Evolutionary conservation across 2,888 invertebrate species (phyloP), one percentile per base, ranked within the genome.

Genomic region (Hypsopygia costalis): DNA sequence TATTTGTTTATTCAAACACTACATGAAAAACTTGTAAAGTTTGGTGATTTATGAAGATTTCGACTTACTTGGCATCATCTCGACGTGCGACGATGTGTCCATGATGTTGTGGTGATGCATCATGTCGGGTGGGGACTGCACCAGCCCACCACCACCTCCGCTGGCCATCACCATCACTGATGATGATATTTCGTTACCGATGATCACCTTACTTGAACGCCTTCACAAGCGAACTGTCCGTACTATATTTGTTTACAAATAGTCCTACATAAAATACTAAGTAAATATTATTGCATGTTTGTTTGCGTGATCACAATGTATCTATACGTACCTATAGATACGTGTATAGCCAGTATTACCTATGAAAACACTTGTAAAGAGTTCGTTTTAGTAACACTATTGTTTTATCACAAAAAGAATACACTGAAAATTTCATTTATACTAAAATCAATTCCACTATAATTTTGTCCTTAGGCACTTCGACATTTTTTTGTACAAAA

Each of bases 71-170:
- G 88, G 88, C 88, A 88, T 87, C 75, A 88, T 88, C 61, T 88
- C 88, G 22, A 88, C 88, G 52, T 87, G 88, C 29, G 87, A 83
- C 10, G 88, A 87, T 9, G 87, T 86, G 56, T 87, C 87, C 87
- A 87, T 87, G 56, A 88, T 85, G 59, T 73, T 82, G 66, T 87
- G 87, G 47, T 87, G 87, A 69, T 86, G 88, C 69, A 88, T 68
- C 88, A 88, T 86, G 47, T 87, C 88, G 41, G 88, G 87, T 81
- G 88, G 88, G 83, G 88, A 87, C 85, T 88, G 87, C 52, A 88
- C 85, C 73, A 88, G 87, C 62, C 86, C 88, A 57, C 88, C 87
- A 80, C 85, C 86, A 33, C 81, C 81, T 6, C 83, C 81, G 61
- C 82, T 86, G 63, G 88, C 88, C 88, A 88, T 88, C 75, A 88